Evolutionary conservation across 2,797 vertebrate genomes (phyloP).

Genomic region (Buceros bicornis): DNA sequence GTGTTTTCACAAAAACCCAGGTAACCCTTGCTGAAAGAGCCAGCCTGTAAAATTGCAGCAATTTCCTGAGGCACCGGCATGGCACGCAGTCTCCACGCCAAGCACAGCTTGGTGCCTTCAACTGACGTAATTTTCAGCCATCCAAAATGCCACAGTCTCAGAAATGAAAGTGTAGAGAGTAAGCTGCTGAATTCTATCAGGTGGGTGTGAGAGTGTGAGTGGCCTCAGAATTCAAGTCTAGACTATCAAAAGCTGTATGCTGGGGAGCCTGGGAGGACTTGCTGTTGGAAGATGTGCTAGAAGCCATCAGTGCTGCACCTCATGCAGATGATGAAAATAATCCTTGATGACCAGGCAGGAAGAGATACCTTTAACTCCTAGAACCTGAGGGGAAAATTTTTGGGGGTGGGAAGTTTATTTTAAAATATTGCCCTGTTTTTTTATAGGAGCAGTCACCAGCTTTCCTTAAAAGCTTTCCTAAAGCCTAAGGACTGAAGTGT

Average conservation of each 20-base stretch:
- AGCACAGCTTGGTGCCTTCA: not conserved
- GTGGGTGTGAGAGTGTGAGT: not conserved
- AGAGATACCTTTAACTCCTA: not conserved
- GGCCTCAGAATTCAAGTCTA: not conserved
- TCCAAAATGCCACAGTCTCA: not conserved
- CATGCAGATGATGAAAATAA: not conserved
- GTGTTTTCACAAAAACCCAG: not conserved
- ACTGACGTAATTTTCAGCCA: not conserved
- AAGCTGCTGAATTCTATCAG: not conserved
- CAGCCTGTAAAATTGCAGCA: not conserved
- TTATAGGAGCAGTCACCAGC: not conserved
- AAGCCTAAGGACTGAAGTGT: not conserved
- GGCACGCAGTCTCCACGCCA: not conserved
- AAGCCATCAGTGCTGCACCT: not conserved
- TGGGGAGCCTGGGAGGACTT: not conserved
- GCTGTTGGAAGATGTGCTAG: not conserved
- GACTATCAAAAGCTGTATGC: not conserved
- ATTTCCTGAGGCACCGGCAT: not conserved
- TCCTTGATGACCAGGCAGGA: not conserved
- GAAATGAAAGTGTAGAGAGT: not conserved
- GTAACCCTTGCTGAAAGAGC: not conserved
- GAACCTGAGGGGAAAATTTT: not conserved
- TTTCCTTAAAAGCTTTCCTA: not conserved
- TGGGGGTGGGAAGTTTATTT: not conserved
- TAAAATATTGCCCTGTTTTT: slow-evolving; percentile 11